Percentiles rank a stretch among this genome's conserved stretches.
phyloP scores from a whole-genome alignment of 1,140 invertebrate genomes.

The Danaus melanippus region DNA sequence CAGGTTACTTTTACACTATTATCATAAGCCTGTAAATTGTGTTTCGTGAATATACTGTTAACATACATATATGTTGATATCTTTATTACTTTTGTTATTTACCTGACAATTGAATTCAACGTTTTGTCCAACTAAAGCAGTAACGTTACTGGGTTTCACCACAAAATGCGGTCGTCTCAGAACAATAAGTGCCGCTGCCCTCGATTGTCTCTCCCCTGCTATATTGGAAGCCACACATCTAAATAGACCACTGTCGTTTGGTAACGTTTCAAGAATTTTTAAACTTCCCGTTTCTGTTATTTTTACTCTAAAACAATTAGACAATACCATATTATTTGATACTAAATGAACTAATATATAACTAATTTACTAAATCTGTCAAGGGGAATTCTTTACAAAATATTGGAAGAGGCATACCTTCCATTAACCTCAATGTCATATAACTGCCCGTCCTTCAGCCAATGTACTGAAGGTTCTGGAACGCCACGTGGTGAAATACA shows the following conservation, averaged over 20 bases:
- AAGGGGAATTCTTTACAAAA: background rate
- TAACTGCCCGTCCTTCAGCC: constrained; percentile 86
- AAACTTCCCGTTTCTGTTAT: constrained; percentile 84
- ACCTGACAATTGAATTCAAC: constrained; percentile 71
- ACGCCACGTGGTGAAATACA: constrained; percentile 88
- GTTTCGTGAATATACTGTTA: background rate
- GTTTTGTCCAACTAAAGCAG: constrained; percentile 66
- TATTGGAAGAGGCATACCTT: constrained; percentile 36
- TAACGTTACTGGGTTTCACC: constrained; percentile 68
- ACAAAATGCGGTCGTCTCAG: constrained; percentile 73
- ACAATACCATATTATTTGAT: background rate
- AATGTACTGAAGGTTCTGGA: constrained; percentile 85
- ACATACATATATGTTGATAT: background rate
- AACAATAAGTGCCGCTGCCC: constrained; percentile 83
- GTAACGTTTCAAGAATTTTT: constrained; percentile 86
- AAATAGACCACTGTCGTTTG: constrained; percentile 89
- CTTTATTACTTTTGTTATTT: constrained; percentile 17
- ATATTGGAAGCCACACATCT: constrained; percentile 90
- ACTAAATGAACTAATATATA: background rate
- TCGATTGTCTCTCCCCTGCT: constrained; percentile 86
- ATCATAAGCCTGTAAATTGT: constrained; percentile 57
- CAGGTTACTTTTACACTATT: constrained; percentile 61
- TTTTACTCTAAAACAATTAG: constrained; percentile 44
- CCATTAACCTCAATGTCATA: constrained; percentile 77
- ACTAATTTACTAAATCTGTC: background rate